Conservation (phyloP, 2,113 vertebrate genomes). For the Ageneiosus marmoratus region DNA sequence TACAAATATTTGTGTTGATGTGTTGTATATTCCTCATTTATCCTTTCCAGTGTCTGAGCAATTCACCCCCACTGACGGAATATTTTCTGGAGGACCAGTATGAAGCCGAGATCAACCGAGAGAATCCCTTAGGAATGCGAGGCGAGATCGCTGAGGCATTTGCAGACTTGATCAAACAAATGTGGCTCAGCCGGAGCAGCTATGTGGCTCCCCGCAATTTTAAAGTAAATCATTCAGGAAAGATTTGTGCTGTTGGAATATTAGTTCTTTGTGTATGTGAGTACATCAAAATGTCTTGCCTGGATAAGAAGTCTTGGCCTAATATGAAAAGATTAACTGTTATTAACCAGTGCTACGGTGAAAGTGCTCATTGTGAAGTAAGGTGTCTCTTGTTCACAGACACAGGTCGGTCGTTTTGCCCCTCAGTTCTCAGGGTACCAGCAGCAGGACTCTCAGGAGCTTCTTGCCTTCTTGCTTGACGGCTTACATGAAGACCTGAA, state of each 20-base stretch:
- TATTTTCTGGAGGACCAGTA: slow-evolving; percentile 93
- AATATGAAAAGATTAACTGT: neutral
- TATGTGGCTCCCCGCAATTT: slow-evolving; percentile 91
- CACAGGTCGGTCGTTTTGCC: slow-evolving; percentile 94
- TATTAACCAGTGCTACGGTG: neutral
- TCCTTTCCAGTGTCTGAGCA: slow-evolving; percentile 87
- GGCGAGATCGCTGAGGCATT: slow-evolving; percentile 96
- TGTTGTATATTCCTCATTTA: neutral
- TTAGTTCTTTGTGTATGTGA: neutral
- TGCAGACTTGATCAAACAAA: slow-evolving; percentile 94
- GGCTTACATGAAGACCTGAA: slow-evolving; percentile 97
- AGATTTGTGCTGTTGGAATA: neutral
- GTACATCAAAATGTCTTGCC: neutral
- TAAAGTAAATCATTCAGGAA: slow-evolving; percentile 77
- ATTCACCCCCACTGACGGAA: slow-evolving; percentile 87
- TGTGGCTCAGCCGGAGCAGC: slow-evolving; percentile 90
- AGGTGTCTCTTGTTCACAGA: slow-evolving; percentile 71
- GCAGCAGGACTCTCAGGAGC: slow-evolving; percentile 96
- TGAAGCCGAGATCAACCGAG: slow-evolving; percentile 91
- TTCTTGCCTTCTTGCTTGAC: slow-evolving; percentile 92
- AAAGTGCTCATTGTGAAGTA: neutral
- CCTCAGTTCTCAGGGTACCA: slow-evolving; percentile 98
- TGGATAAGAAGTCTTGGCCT: neutral
- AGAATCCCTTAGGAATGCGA: slow-evolving; percentile 95
- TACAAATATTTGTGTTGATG: slow-evolving; percentile 1